A percentile compares a stretch with the other conserved stretches of the same genome.
Evolutionary conservation across 2,888 invertebrate species (phyloP).

Genomic region (Pimpla rufipes): DNA sequence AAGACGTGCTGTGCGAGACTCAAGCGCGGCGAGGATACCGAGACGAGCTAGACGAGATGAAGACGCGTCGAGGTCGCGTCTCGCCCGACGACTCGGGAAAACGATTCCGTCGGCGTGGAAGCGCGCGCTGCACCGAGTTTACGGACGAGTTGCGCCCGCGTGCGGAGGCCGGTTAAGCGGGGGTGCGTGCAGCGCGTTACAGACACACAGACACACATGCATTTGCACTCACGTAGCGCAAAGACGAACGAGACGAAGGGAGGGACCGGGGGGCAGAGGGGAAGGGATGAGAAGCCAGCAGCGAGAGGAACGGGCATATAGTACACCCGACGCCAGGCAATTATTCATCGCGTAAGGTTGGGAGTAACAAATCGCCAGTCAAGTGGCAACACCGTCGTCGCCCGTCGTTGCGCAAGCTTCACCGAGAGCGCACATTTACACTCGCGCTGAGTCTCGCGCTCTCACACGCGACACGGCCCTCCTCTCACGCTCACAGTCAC

Average conservation of each 20-base stretch:
- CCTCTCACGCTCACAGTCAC: conserved; percentile 8
- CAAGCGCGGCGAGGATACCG: conserved; percentile 21
- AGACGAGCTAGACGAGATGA: conserved; percentile 68
- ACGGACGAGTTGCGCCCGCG: conserved; percentile 34
- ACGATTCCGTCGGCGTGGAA: conserved; percentile 73
- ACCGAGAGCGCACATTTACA: conserved; percentile 27
- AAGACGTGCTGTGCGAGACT: conserved; percentile 50
- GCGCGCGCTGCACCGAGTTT: conserved; percentile 68
- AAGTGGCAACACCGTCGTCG: conserved; percentile 81
- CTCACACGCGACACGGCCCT: conserved; percentile 64
- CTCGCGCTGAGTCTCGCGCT: not conserved
- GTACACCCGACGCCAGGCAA: conserved; percentile 76
- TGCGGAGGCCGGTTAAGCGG: conserved; percentile 35
- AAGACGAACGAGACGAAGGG: conserved; percentile 7
- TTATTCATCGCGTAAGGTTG: conserved; percentile 84
- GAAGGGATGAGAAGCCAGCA: conserved; percentile 11
- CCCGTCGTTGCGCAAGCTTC: conserved; percentile 71
- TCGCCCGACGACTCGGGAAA: conserved; percentile 58
- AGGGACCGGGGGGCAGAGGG: not conserved
- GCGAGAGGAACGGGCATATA: conserved; percentile 34
- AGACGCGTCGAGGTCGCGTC: conserved; percentile 66
- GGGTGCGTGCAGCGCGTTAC: conserved; percentile 37
- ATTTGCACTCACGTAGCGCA: conserved; percentile 5
- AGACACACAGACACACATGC: conserved; percentile 5
- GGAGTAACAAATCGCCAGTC: conserved; percentile 85